These are phyloP conservation scores for Lithophane socia DNA, from an alignment of 2,888 invertebrate species.

Conservation along the genomic window DNA sequence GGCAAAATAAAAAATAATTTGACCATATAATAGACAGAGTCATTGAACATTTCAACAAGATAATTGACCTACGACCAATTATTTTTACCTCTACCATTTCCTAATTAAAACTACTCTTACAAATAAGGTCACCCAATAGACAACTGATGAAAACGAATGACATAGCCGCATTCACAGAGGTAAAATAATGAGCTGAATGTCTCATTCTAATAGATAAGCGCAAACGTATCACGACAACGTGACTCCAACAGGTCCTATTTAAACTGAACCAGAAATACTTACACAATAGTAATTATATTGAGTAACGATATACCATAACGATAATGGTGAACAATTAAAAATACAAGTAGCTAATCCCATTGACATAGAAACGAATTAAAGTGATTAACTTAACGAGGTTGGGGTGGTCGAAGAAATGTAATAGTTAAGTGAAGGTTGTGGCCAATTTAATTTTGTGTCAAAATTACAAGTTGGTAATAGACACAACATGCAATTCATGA, in stretches of 20 bases:
- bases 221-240: slow-evolving; percentile 74
- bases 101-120: slow-evolving; percentile 35
- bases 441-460: not conserved
- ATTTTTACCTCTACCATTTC: slow-evolving; percentile 8
- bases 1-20: not conserved
- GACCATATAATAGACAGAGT: not conserved
- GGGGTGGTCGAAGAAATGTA: slow-evolving; percentile 27
- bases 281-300: slow-evolving; percentile 72
- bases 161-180: slow-evolving; percentile 55
- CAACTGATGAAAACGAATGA: slow-evolving; percentile 62
- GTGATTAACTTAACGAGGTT: slow-evolving; percentile 44
- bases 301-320: slow-evolving; percentile 53
- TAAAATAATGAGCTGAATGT: slow-evolving; percentile 68
- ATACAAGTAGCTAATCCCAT: slow-evolving; percentile 53
- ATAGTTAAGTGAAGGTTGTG: slow-evolving; percentile 3
- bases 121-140: slow-evolving; percentile 51
- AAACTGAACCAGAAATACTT: slow-evolving; percentile 66
- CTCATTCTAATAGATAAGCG: slow-evolving; percentile 70
- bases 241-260: slow-evolving; percentile 69
- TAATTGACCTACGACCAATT: slow-evolving; percentile 32
- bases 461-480: slow-evolving; percentile 20
- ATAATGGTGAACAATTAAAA: slow-evolving; percentile 62
- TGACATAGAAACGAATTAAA: slow-evolving; percentile 49
- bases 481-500: not conserved
- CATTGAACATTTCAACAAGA: slow-evolving; percentile 21